Percentiles rank a stretch among this genome's conserved stretches.
Conservation (phyloP, 1,140 invertebrate genomes). For the Holcopasites calliopsidis region DNA sequence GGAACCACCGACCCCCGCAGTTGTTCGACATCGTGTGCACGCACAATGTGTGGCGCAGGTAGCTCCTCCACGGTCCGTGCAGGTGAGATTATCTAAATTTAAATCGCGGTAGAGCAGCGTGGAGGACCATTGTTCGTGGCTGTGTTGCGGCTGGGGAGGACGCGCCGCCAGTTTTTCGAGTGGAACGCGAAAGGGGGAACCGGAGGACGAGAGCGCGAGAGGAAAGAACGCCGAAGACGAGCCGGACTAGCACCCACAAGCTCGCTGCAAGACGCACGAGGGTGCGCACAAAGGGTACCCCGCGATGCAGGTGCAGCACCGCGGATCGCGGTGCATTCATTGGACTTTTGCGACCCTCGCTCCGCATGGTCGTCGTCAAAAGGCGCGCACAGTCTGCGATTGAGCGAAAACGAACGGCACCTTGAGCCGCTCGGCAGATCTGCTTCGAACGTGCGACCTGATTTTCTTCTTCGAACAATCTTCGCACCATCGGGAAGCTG, state of each 20-base stretch:
- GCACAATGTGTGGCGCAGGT: background rate
- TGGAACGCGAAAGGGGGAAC: constrained; percentile 10
- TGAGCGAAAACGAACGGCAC: constrained; percentile 24
- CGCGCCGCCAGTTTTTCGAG: constrained; percentile 54
- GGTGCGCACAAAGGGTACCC: constrained; percentile 39
- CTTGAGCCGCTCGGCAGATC: background rate
- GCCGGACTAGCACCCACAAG: constrained; percentile 36
- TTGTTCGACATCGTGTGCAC: background rate
- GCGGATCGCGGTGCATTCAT: constrained; percentile 29
- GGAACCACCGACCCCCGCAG: too few relatives aligned
- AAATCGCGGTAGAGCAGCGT: constrained; percentile 41
- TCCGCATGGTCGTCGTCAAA: constrained; percentile 1
- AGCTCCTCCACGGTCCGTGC: constrained; percentile 24
- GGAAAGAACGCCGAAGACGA: constrained; percentile 28
- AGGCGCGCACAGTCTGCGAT: constrained; percentile 19
- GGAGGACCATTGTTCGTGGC: constrained; percentile 50
- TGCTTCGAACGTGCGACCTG: background rate
- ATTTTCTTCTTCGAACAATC: too few relatives aligned
- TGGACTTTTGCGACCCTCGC: constrained; percentile 25
- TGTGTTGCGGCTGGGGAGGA: constrained; percentile 54
- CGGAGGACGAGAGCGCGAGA: background rate
- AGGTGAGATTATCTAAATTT: constrained; percentile 63
- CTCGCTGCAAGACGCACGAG: constrained; percentile 21
- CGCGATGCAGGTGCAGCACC: constrained; percentile 47
- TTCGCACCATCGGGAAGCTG: too few relatives aligned